Evolutionary conservation across 2,888 invertebrate species (phyloP), one percentile per base, ranked within the genome.

Genomic region (Nomada fabriciana): DNA sequence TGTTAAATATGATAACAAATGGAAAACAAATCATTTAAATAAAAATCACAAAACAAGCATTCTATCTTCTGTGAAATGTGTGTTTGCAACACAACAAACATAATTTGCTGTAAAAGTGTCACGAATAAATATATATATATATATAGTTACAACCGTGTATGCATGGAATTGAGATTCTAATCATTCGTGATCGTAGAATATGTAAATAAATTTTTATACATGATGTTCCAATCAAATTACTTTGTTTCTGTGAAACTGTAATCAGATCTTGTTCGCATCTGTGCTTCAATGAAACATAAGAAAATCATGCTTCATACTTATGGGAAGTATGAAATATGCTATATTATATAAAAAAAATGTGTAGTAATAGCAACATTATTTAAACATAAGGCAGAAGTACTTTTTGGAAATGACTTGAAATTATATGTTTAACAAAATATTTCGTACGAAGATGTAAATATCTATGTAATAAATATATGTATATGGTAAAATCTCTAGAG

Each of bases 1-100:
- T 74, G 69, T 74, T 79, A 86, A 80, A 88, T 84, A 83, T 71
- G 76, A 88, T 77, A 88, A 86, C 85, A 88, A 88, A 88, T 80
- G 78, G 79, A 82, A 88, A 85, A 88, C 79, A 86, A 80, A 78
- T 84, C 55, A 73, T 72, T 76, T 82, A 83, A 84, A 84, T 82
- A 83, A 82, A 82, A 82, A 84, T 86, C 74, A 76, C 79, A 88
- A 83, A 83, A 71, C 75, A 83, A 74, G 80, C 68, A 83, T 78
- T 60, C 57, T 68, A 61, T 75, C 23, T 20, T 25, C 72, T 63
- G 72, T 80, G 71, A 83, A 72, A 67, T 76, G 72, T 76, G 72
- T 70, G 63, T 60, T 36, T 36, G 50, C 15, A 29, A 59, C 20
- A 36, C 57, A 80, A 81, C 75, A 74, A 71, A 74, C 47, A 65